Evolutionary conservation across 1,140 invertebrate species (phyloP), one percentile per base, ranked within the genome.

Genomic region (Episyrphus balteatus): DNA sequence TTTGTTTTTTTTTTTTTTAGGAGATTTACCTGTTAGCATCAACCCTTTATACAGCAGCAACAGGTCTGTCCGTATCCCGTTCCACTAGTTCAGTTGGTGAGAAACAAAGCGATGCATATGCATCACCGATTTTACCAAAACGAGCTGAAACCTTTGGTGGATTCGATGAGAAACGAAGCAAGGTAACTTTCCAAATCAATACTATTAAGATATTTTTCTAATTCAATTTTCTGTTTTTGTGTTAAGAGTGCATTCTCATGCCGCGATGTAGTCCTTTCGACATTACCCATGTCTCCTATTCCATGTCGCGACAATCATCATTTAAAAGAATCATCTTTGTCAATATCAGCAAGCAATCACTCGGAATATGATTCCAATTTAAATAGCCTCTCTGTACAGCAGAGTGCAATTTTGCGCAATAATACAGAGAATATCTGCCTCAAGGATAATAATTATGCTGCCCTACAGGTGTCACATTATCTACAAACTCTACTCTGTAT

Each of bases 61-160:
- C 81, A 2, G 83, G 83, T 44, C 69, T 94, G 11, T 60, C 66
- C 6, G 59, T 68, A 9, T 89, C 87, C 11, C 78, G 92, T 41
- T 92, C 89, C 61, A 83, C 91, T 1, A 93, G 88, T 70, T 93
- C 89, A 21, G 91, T 86, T 6, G 90, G 90, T 14, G 92, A 95
- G 68, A 80, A 88, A 48, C 85, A 92, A 49, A 91, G 85, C 57
- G 80, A 82, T 9, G 78, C 82, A 9, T 91, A 88, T 60, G 77
- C 84, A 36, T 84, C 85, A 15, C 83, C 88, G 9, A 83, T 86
- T 15, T 68, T 95, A 47, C 91, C 92, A 5, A 84, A 91, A 56
- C 73, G 92, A 31, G 91, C 92, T 1, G 92, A 95, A 72, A 95
- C 92, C 1, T 96, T 95, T 71, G 89, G 89, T 10, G 92, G 92